Percentiles rank a stretch among this genome's conserved stretches.
phyloP scores from a whole-genome alignment of 2,888 invertebrate species.

The Drosophila paramelanica region DNA sequence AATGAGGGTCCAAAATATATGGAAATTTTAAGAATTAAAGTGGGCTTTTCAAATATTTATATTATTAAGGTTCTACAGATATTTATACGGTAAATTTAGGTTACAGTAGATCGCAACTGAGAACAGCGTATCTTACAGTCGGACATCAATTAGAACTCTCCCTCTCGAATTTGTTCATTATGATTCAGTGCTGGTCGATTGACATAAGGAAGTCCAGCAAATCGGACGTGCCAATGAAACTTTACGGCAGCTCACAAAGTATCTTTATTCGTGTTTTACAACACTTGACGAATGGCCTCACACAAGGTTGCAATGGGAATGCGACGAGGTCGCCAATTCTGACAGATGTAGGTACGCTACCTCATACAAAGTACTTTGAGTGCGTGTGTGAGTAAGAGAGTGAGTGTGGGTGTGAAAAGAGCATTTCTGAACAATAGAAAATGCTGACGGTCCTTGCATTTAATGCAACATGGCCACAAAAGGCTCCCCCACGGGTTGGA shows the following conservation, averaged over 20 bases:
- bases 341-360: conserved; percentile 33
- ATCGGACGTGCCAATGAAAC: conserved; percentile 52
- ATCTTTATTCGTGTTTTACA: conserved; percentile 33
- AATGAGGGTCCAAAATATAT: too few species aligned
- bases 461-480: conserved; percentile 7
- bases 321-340: conserved; percentile 15
- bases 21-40: too few species aligned
- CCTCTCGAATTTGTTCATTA: neutral
- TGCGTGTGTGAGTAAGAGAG: conserved; percentile 4
- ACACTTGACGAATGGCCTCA: conserved; percentile 62
- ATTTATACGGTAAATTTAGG: too few species aligned
- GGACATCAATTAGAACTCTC: conserved; percentile 4
- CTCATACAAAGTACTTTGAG: neutral
- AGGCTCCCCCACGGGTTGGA: conserved; percentile 3
- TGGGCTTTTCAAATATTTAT: too few species aligned
- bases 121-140: too few species aligned
- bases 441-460: conserved; percentile 34
- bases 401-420: neutral
- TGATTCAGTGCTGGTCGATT: conserved; percentile 30
- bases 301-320: conserved; percentile 55
- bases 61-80: too few species aligned
- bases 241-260: conserved; percentile 15
- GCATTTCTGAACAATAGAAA: conserved; percentile 44
- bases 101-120: too few species aligned
- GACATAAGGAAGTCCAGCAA: conserved; percentile 59